Conservation (phyloP, 2,797 vertebrate genomes). For the Bovichtus diacanthus region DNA sequence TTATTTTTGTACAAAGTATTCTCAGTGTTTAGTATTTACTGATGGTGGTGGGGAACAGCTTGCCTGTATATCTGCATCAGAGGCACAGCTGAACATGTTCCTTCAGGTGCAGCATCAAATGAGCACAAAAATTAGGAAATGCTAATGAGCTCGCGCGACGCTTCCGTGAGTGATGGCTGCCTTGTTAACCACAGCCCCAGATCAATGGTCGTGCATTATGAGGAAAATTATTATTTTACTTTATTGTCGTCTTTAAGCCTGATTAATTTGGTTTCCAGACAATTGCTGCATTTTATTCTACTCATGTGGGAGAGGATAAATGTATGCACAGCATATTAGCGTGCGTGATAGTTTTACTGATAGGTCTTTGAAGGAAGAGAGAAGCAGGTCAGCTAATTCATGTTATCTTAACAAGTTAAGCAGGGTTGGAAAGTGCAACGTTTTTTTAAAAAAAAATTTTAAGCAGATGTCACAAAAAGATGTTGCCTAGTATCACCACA, state of each 20-base stretch:
- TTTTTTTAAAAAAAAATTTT: too few species aligned
- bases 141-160: conserved; percentile 52
- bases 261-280: conserved; percentile 61
- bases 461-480: conserved; percentile 20
- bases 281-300: conserved; percentile 57
- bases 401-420: conserved; percentile 27
- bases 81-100: conserved; percentile 44
- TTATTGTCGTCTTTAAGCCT: conserved; percentile 59
- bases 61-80: conserved; percentile 28
- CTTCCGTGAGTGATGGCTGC: conserved; percentile 53
- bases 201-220: conserved; percentile 51
- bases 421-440: neutral
- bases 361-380: conserved; percentile 36
- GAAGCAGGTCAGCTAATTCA: conserved; percentile 35
- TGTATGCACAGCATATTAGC: conserved; percentile 41
- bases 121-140: conserved; percentile 48
- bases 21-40: conserved; percentile 25
- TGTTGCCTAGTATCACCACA: neutral
- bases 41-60: conserved; percentile 44
- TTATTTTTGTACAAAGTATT: conserved; percentile 44
- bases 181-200: conserved; percentile 59
- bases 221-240: conserved; percentile 51
- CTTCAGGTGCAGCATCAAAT: conserved; percentile 66
- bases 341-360: conserved; percentile 56
- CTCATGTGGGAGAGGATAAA: conserved; percentile 49